A percentile compares a stretch with the other conserved stretches of the same genome.
Conservation (phyloP, 1,140 invertebrate genomes). For the Ectropis grisescens region DNA sequence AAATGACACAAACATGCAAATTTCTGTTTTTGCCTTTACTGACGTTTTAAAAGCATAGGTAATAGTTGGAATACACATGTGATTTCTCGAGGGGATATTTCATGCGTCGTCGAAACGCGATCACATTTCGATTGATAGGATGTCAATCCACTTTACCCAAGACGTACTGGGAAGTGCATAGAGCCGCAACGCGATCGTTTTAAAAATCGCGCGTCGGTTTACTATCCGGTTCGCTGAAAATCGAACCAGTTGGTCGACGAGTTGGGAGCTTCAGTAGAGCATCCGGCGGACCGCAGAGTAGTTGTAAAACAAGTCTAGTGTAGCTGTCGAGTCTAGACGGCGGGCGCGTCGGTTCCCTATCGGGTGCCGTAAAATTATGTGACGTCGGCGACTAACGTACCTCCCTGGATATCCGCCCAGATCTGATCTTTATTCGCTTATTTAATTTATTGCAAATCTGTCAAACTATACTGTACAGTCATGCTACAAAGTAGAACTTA, state of each 20-base stretch:
- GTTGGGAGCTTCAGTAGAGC: constrained; percentile 16
- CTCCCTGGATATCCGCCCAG: constrained; percentile 23
- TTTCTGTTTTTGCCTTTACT: too few species aligned
- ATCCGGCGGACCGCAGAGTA: constrained; percentile 10
- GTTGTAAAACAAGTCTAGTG: constrained; percentile 46
- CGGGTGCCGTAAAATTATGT: constrained; percentile 53
- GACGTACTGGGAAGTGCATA: constrained; percentile 7
- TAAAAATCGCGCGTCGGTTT: constrained; percentile 33
- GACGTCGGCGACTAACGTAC: constrained; percentile 26
- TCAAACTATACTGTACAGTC: constrained; percentile 1
- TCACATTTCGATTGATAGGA: constrained; percentile 16
- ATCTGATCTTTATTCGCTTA: constrained; percentile 24
- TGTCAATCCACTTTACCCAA: constrained; percentile 19
- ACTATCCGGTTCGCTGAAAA: too few species aligned
- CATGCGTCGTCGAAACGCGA: constrained; percentile 13
- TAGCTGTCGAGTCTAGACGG: constrained; percentile 58
- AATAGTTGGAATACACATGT: too few species aligned
- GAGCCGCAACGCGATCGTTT: constrained; percentile 8
- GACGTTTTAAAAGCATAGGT: too few species aligned
- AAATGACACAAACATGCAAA: too few species aligned
- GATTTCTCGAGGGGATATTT: constrained; percentile 12
- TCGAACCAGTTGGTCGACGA: constrained; percentile 35
- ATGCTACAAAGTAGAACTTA: too few species aligned
- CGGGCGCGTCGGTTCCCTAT: constrained; percentile 39
- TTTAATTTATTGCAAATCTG: constrained; percentile 17